Conservation (phyloP, 2,888 invertebrate genomes). For the Salticus scenicus region DNA sequence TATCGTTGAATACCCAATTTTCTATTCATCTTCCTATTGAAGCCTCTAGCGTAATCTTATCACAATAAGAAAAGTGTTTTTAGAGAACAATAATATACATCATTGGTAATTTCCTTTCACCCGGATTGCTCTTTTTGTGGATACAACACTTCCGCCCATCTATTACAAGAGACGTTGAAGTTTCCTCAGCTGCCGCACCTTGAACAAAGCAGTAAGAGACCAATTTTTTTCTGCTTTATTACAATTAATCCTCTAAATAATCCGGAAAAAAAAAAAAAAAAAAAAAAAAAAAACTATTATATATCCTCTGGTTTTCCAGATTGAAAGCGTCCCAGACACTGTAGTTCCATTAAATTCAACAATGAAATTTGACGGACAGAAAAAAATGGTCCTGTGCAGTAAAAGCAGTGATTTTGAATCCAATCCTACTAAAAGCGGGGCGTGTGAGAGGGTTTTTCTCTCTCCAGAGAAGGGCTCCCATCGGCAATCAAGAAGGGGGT, state of each 20-base stretch:
- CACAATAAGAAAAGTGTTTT: not conserved
- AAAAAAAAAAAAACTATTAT: too few species aligned
- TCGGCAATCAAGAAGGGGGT: not conserved
- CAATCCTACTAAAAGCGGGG: slow-evolving; percentile 3
- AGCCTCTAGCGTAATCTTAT: not conserved
- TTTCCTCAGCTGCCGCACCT: slow-evolving; percentile 47
- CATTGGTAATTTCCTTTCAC: slow-evolving; percentile 2
- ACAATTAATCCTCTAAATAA: slow-evolving; percentile 66
- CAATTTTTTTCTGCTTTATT: slow-evolving; percentile 64
- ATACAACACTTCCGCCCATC: slow-evolving; percentile 7
- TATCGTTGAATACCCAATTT: too few species aligned
- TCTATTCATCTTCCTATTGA: too few species aligned
- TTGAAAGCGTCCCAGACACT: not conserved
- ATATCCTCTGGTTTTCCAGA: slow-evolving; percentile 30
- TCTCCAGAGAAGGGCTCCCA: not conserved
- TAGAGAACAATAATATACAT: not conserved
- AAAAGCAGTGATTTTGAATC: not conserved
- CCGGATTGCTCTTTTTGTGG: not conserved
- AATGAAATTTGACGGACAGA: not conserved
- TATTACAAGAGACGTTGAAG: not conserved
- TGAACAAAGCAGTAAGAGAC: slow-evolving; percentile 5
- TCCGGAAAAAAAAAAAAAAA: too few species aligned
- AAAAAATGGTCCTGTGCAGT: not conserved
- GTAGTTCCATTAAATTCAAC: not conserved
- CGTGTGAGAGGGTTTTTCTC: not conserved